phyloP scores from a whole-genome alignment of 2,113 vertebrate species.

The Nesoenas mayeri region DNA sequence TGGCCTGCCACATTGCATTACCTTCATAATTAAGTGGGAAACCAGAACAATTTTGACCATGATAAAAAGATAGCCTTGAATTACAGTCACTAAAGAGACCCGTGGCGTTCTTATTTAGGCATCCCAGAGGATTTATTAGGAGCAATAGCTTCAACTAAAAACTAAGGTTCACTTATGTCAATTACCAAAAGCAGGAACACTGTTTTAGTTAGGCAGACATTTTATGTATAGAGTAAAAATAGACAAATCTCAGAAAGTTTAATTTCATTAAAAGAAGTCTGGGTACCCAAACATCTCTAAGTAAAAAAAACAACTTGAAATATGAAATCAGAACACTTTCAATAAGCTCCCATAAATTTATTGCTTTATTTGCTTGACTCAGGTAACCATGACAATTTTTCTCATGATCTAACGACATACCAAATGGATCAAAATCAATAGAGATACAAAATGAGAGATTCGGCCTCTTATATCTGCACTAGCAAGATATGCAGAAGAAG shows the following conservation, averaged over 20 bases:
- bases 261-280: not conserved
- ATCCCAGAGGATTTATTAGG: not conserved
- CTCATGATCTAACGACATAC: not conserved
- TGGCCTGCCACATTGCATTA: slow-evolving; percentile 31
- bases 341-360: not conserved
- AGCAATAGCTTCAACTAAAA: not conserved
- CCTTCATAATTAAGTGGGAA: not conserved
- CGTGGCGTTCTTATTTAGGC: not conserved
- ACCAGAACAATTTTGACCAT: not conserved
- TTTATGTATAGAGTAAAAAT: not conserved
- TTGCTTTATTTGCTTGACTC: not conserved
- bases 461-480: not conserved
- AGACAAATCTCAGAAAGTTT: not conserved
- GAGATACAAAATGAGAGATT: not conserved
- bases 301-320: not conserved
- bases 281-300: not conserved
- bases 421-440: not conserved
- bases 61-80: not conserved
- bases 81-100: slow-evolving; percentile 9
- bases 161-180: not conserved
- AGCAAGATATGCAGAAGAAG: not conserved
- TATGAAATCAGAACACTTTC: not conserved
- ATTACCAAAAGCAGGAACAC: not conserved
- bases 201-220: not conserved
- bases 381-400: not conserved